phyloP scores from a whole-genome alignment of 1,140 invertebrate species.

The Melanaphis sacchari region DNA sequence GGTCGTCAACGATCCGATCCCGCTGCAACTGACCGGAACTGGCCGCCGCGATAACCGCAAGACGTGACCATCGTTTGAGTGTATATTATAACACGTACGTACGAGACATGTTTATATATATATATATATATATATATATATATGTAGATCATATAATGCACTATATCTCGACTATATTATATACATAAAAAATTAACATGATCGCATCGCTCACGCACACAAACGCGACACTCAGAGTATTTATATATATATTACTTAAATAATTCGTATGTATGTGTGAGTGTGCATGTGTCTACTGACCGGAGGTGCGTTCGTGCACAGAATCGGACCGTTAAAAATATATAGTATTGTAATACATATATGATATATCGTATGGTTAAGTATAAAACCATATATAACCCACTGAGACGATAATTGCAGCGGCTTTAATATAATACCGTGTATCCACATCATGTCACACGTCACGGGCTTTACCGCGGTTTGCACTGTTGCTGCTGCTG shows the following conservation, averaged over 20 bases:
- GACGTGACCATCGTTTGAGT: conserved; percentile 45
- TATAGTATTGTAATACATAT: neutral
- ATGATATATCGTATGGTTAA: neutral
- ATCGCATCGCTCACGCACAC: neutral
- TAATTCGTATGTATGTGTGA: neutral
- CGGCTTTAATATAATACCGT: neutral
- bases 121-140: neutral
- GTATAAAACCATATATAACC: neutral
- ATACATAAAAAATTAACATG: conserved; percentile 2
- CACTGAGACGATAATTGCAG: neutral
- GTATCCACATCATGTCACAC: neutral
- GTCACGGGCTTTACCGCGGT: neutral
- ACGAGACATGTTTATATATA: neutral
- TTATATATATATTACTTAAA: neutral
- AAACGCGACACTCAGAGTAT: neutral
- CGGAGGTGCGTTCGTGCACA: conserved; percentile 44
- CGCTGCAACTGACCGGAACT: conserved; percentile 52
- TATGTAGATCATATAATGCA: neutral
- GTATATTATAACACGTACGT: neutral
- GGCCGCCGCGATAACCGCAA: conserved; percentile 45
- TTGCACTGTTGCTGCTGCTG: neutral
- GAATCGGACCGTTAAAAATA: conserved; percentile 50
- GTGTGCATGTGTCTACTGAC: neutral
- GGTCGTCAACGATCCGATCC: neutral
- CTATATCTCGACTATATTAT: neutral